These are phyloP conservation scores for Acronicta leporina DNA, from an alignment of 2,888 invertebrate species.

Conservation along the genomic window DNA sequence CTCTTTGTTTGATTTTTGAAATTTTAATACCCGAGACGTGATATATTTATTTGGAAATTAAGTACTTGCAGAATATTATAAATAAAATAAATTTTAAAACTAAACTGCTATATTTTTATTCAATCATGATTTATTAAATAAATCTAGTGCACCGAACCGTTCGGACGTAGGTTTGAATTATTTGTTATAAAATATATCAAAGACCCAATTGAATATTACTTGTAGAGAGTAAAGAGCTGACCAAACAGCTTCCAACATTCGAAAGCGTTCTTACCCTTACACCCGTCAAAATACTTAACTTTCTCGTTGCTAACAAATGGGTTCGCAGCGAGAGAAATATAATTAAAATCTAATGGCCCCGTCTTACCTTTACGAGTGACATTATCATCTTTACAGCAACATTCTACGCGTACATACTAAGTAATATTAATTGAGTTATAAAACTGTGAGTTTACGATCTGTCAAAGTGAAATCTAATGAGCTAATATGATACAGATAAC, in stretches of 20 bases:
- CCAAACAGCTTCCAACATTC: slow-evolving; percentile 37
- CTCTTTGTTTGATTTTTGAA: not conserved
- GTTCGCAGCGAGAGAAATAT: slow-evolving; percentile 33
- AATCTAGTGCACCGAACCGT: too few species aligned
- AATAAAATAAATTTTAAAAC: too few species aligned
- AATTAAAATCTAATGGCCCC: slow-evolving; percentile 37
- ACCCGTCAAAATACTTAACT: slow-evolving; percentile 39
- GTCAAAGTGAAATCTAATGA: slow-evolving; percentile 49
- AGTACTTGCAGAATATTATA: too few species aligned
- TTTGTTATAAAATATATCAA: too few species aligned
- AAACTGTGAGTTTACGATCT: slow-evolving; percentile 49
- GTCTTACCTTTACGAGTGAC: slow-evolving; percentile 40
- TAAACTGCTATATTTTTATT: too few species aligned
- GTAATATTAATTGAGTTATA: slow-evolving; percentile 57
- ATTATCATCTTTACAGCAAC: slow-evolving; percentile 36
- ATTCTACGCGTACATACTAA: slow-evolving; percentile 42
- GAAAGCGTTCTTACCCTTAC: slow-evolving; percentile 40
- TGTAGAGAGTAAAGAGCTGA: slow-evolving; percentile 18
- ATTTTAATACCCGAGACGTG: not conserved
- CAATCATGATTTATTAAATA: too few species aligned
- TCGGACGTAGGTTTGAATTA: too few species aligned
- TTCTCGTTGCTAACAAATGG: slow-evolving; percentile 37
- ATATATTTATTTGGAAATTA: not conserved
- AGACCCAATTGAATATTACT: slow-evolving; percentile 24
- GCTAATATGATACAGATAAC: slow-evolving; percentile 48